Conservation (phyloP, 2,888 invertebrate species). For the Psylliodes chrysocephalus region DNA sequence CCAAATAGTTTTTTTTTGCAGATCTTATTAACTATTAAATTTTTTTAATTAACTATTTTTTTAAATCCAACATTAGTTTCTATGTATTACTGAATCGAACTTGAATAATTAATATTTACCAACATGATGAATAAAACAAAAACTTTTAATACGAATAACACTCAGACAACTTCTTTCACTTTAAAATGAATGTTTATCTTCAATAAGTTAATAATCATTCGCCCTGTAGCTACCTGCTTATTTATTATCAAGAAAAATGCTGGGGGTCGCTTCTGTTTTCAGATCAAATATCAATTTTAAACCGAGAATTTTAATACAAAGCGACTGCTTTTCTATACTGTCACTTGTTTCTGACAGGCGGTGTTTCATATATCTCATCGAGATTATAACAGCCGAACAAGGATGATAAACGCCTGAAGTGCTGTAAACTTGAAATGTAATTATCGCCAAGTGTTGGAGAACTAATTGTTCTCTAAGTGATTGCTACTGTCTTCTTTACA, state of each 20-base stretch:
- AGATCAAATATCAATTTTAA: slow-evolving; percentile 51
- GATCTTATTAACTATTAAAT: no score
- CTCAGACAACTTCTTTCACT: no score
- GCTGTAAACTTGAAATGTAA: slow-evolving; percentile 41
- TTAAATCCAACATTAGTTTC: no score
- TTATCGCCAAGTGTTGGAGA: slow-evolving; percentile 42
- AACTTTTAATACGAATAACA: no score
- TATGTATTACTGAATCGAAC: no score
- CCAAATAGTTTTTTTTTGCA: no score
- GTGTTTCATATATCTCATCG: slow-evolving; percentile 52
- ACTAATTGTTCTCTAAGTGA: slow-evolving; percentile 42
- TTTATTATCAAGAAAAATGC: slow-evolving; percentile 14
- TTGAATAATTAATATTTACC: no score
- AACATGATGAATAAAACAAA: no score
- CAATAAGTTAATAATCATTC: background rate
- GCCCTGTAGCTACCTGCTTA: background rate
- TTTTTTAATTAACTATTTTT: no score
- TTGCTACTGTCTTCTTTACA: slow-evolving; percentile 40
- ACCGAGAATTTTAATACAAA: slow-evolving; percentile 46
- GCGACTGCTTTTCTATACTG: slow-evolving; percentile 46
- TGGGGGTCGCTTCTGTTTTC: slow-evolving; percentile 39
- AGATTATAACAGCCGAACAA: slow-evolving; percentile 43
- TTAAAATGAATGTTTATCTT: background rate
- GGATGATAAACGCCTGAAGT: slow-evolving; percentile 42
- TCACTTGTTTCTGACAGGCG: slow-evolving; percentile 53